Evolutionary conservation across 2,797 vertebrate genomes (phyloP).

Genomic region (Platalea minor): DNA sequence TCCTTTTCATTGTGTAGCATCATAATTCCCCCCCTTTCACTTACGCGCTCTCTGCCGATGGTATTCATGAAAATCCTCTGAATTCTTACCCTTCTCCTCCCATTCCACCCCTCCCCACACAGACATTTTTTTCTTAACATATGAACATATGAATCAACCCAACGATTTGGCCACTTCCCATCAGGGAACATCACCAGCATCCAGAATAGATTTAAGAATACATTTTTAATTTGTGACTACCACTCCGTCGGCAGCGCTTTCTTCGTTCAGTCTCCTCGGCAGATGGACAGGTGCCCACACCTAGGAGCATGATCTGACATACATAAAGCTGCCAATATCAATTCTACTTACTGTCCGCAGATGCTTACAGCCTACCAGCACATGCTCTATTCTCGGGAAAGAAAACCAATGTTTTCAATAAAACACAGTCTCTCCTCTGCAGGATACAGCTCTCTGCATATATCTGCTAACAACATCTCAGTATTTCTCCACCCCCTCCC

Average conservation of each 20-base stretch:
- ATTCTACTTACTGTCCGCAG: fast-evolving
- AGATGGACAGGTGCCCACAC: neutral
- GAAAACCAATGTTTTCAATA: neutral
- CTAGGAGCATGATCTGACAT: neutral
- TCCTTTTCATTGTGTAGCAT: neutral
- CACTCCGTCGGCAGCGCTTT: fast-evolving
- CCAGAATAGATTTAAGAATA: neutral
- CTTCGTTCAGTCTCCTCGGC: fast-evolving
- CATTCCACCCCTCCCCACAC: neutral
- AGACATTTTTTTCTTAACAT: neutral
- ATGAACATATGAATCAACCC: neutral
- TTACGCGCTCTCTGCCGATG: fast-evolving
- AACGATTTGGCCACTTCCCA: neutral
- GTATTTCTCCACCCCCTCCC: conserved; percentile 57
- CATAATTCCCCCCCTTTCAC: neutral
- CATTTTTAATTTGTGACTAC: neutral
- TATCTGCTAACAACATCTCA: conserved; percentile 57
- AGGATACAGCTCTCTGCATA: conserved; percentile 10
- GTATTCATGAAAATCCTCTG: neutral
- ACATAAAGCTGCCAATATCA: neutral
- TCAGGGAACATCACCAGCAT: neutral
- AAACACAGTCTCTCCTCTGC: conserved; percentile 10
- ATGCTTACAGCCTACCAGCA: neutral
- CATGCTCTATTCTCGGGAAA: neutral
- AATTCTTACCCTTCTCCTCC: neutral